Evolutionary conservation across 2,888 invertebrate genomes (phyloP).

Genomic region (Patella pellucida): DNA sequence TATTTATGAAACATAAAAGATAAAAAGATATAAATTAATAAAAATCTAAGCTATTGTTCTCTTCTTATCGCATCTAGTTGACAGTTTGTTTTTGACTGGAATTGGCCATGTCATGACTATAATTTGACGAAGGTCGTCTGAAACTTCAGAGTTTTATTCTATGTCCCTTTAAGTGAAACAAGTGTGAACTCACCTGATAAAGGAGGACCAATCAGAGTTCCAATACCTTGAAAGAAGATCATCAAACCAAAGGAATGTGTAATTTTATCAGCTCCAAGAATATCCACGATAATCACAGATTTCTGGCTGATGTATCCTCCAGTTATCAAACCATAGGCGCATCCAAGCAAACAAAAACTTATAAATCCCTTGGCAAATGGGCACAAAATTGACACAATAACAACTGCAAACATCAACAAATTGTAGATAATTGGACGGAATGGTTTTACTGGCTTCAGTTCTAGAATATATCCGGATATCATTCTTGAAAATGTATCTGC

Average conservation of each 20-base stretch:
- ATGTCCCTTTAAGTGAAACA: no score
- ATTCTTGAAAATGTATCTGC: conserved; percentile 50
- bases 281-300: conserved; percentile 57
- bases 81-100: no score
- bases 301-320: conserved; percentile 61
- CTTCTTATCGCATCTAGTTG: no score
- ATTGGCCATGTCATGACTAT: no score
- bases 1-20: no score
- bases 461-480: conserved; percentile 46
- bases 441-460: conserved; percentile 43
- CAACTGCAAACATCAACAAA: conserved; percentile 48
- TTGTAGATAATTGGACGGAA: conserved; percentile 51
- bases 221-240: conserved; percentile 56
- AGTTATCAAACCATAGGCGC: conserved; percentile 49
- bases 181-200: conserved; percentile 48
- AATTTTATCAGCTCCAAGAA: conserved; percentile 54
- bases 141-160: no score
- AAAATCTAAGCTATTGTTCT: no score
- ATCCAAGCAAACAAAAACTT: conserved; percentile 41
- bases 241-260: conserved; percentile 56
- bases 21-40: no score
- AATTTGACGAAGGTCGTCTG: no score
- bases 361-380: conserved; percentile 42
- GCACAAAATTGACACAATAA: conserved; percentile 43
- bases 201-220: conserved; percentile 55